Conservation (phyloP, 2,797 vertebrate species). For the Synaphobranchus kaupii region DNA sequence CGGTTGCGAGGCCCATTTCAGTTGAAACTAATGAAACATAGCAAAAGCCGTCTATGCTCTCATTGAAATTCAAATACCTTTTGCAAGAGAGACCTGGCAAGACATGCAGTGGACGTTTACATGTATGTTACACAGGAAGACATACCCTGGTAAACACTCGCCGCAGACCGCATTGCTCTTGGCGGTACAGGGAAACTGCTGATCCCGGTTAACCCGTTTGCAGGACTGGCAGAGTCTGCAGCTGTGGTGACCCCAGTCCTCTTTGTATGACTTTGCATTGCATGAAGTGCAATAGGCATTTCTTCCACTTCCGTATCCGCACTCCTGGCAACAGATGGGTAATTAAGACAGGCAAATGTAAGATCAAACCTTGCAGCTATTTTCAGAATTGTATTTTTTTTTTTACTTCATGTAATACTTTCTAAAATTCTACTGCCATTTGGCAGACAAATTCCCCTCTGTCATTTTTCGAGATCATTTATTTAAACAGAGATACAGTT, state of each 20-base stretch:
- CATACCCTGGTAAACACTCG: constrained; percentile 71
- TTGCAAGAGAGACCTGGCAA: background rate
- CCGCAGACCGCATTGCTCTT: constrained; percentile 67
- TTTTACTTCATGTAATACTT: background rate
- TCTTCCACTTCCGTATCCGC: constrained; percentile 65
- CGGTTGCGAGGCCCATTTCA: too few species aligned
- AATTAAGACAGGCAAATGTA: background rate
- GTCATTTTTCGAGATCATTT: background rate
- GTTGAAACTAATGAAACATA: too few species aligned
- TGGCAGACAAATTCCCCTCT: background rate
- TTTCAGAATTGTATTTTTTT: background rate
- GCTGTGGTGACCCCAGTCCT: constrained; percentile 66
- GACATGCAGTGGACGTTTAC: background rate
- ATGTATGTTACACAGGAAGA: background rate
- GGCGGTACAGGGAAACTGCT: constrained; percentile 67
- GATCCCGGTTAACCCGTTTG: constrained; percentile 68
- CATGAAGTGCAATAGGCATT: constrained; percentile 65
- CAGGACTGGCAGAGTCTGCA: constrained; percentile 76
- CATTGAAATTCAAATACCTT: background rate
- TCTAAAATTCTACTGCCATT: background rate
- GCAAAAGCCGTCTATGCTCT: too few species aligned
- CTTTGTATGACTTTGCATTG: constrained; percentile 72
- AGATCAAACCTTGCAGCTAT: background rate
- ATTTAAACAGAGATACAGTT: background rate
- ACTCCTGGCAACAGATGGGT: constrained; percentile 62